Conservation (phyloP, 1,140 invertebrate genomes). For the Pissodes strobi region DNA sequence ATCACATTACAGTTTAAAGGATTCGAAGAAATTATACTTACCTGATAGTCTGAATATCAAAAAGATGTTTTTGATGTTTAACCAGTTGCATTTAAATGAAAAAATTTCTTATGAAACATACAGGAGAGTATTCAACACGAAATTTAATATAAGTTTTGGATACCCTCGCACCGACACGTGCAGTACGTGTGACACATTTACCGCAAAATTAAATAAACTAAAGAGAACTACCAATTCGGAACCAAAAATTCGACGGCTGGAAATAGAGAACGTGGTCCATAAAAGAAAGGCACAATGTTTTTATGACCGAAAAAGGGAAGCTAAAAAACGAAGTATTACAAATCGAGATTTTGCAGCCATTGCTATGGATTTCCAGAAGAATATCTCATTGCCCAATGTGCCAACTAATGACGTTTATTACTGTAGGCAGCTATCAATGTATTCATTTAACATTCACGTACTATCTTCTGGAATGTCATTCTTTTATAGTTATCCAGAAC, state of each 20-base stretch:
- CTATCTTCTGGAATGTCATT: background rate
- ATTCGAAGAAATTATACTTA: slow-evolving; percentile 19
- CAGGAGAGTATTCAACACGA: background rate
- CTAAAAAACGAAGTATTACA: slow-evolving; percentile 5
- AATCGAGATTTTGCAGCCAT: slow-evolving; percentile 5
- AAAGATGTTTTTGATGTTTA: slow-evolving; percentile 21
- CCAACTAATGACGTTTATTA: slow-evolving; percentile 36
- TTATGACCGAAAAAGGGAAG: slow-evolving; percentile 39
- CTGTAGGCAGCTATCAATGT: slow-evolving; percentile 23
- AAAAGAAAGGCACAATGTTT: slow-evolving; percentile 28
- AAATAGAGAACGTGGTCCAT: slow-evolving; percentile 2
- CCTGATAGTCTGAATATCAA: slow-evolving; percentile 12
- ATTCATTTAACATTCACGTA: slow-evolving; percentile 25
- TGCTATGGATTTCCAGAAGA: slow-evolving; percentile 33
- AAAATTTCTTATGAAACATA: background rate
- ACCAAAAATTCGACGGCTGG: background rate
- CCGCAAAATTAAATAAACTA: background rate
- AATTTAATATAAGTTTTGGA: background rate
- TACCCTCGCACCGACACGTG: background rate
- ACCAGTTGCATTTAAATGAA: slow-evolving; percentile 2
- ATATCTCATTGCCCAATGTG: slow-evolving; percentile 21
- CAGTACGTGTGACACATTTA: background rate
- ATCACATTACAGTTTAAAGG: slow-evolving; percentile 18
- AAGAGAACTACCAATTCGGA: background rate
- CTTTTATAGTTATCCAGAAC: slow-evolving; percentile 5